phyloP scores from a whole-genome alignment of 2,888 invertebrate species.

The Lasiommata megera region DNA sequence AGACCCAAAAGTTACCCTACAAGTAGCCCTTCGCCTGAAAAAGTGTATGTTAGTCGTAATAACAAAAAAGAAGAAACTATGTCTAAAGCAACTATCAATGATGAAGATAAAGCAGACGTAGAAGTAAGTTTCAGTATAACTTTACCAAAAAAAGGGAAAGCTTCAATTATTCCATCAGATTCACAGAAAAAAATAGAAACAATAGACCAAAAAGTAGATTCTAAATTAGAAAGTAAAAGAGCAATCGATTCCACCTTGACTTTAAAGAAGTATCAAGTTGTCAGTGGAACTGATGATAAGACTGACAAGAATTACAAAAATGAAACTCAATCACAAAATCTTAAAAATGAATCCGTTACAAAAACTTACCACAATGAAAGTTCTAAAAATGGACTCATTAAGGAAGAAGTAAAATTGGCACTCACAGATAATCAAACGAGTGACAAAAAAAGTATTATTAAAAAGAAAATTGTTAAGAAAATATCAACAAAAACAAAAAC shows the following conservation, averaged over 20 bases:
- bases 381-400: constrained; percentile 47
- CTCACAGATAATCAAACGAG: constrained; percentile 46
- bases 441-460: constrained; percentile 67
- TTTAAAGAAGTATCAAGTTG: constrained; percentile 64
- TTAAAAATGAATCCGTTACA: constrained; percentile 43
- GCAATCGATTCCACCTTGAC: constrained; percentile 43
- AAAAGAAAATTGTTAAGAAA: constrained; percentile 73
- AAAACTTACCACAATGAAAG: constrained; percentile 35
- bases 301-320: constrained; percentile 43
- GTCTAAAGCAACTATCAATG: constrained; percentile 41
- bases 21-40: constrained; percentile 68
- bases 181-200: constrained; percentile 38
- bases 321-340: constrained; percentile 49
- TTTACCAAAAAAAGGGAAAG: constrained; percentile 60
- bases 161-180: constrained; percentile 42
- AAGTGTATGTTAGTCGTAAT: constrained; percentile 54
- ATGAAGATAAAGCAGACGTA: constrained; percentile 55
- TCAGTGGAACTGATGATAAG: constrained; percentile 43
- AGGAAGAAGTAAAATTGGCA: constrained; percentile 50
- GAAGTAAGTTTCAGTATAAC: constrained; percentile 75
- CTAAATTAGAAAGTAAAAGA: constrained; percentile 38
- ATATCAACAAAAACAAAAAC: constrained; percentile 73
- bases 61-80: constrained; percentile 51
- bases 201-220: constrained; percentile 35
- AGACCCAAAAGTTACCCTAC: constrained; percentile 84